These are phyloP conservation scores for Calypte anna DNA, from an alignment of 2,113 vertebrate genomes.

Conservation along the genomic window DNA sequence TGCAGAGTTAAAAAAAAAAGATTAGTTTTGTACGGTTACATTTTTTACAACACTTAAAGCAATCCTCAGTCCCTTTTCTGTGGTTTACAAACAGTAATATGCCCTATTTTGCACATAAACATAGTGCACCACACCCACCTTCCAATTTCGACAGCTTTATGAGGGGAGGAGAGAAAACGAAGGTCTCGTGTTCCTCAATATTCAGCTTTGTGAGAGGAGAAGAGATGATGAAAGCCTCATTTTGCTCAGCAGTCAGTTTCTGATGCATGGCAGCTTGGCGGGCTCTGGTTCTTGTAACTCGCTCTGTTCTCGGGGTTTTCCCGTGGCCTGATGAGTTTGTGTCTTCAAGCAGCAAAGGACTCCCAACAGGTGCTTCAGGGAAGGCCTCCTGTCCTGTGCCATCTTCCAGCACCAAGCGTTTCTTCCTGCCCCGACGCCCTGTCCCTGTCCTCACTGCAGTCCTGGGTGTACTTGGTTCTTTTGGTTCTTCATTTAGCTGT, in stretches of 20 bases:
- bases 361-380: background rate
- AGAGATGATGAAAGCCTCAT: constrained; percentile 79
- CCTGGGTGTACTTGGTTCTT: background rate
- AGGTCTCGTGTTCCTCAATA: constrained; percentile 64
- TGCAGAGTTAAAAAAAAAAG: background rate
- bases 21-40: background rate
- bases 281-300: constrained; percentile 67
- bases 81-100: background rate
- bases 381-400: background rate
- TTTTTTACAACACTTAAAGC: background rate
- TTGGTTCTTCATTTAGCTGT: background rate
- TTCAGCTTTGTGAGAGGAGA: constrained; percentile 77
- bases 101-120: background rate
- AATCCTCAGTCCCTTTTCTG: background rate
- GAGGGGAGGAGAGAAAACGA: constrained; percentile 81
- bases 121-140: constrained; percentile 75
- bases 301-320: background rate
- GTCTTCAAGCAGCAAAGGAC: background rate
- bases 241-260: constrained; percentile 51
- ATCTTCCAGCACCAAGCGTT: background rate
- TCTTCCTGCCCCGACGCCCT: constrained; percentile 55
- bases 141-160: constrained; percentile 77
- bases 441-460: constrained; percentile 3
- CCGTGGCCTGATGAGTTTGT: background rate
- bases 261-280: constrained; percentile 4